Base-by-base conservation (phyloP, 2,797 vertebrate genomes). In the Enteromius radiatus region DNA sequence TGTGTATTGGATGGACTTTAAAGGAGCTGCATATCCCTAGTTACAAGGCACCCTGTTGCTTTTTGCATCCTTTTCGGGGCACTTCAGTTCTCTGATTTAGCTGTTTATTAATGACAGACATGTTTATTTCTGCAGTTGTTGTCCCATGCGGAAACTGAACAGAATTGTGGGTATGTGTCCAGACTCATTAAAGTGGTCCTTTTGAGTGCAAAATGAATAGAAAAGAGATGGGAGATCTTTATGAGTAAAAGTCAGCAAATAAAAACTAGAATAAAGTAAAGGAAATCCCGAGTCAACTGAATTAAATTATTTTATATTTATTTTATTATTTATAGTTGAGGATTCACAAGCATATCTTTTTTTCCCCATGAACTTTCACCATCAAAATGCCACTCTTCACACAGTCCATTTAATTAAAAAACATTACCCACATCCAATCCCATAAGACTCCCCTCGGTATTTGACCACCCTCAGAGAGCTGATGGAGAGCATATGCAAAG, bases 341-440 rank as follows among this genome's bases (percentile, higher is more conserved):
- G 23, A 71, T 54, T 61, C 49, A 52, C 52, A 80, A 45, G 26
- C 41, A 43, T 68, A 67, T 79, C 36, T 52, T 71, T 67, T 59
- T 64, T 82, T 10, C 0, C 38, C 73, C 71, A 83, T 83, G 26
- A 45, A 31, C 41, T 41, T 63, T 70, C 61, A 78, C 63, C 67
- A 71, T 43, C 47, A 49, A 47, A 69, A 70, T 80, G 67, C 56
- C 76, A 79, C 61, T 64, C 47, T 80, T 54, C 49, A 73, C 78
- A 63, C 68, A 81, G 33, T 77, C 82, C n/a, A 38, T 61, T 56
- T 28, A 74, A 71, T 64, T 59, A 76, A 78, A 87, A 83, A 80
- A 64, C 49, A 75, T 86, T 78, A 81, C 54, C 71, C 33, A 38
- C 38, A 68, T 76, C 21, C 23, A 49, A 56, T 84, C 68, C 41